These are phyloP conservation scores for Cyrtodaria siliqua DNA, from an alignment of 2,888 invertebrate genomes.

Conservation along the genomic window DNA sequence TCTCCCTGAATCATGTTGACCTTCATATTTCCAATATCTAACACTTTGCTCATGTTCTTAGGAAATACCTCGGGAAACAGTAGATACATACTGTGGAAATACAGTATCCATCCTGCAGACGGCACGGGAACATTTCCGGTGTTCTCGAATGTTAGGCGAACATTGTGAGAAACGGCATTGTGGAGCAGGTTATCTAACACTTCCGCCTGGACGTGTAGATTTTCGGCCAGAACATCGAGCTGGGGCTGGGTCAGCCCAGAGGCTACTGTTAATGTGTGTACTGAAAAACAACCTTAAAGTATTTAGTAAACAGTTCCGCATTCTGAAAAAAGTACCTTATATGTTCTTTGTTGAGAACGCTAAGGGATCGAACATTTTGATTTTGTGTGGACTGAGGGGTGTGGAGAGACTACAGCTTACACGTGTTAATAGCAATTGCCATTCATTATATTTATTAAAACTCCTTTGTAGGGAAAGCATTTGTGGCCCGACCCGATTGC, in stretches of 20 bases:
- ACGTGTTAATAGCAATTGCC: no score
- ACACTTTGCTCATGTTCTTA: conserved; percentile 24
- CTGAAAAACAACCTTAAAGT: no score
- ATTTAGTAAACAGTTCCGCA: no score
- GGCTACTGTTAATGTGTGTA: not conserved
- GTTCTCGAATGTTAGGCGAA: conserved; percentile 49
- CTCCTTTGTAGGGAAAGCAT: no score
- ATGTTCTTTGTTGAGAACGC: no score
- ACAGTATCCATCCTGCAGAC: conserved; percentile 69
- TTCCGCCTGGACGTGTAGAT: conserved; percentile 39
- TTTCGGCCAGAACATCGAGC: conserved; percentile 44
- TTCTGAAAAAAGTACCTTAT: no score
- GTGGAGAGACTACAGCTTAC: no score
- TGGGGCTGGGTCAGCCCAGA: conserved; percentile 34
- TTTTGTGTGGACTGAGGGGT: no score
- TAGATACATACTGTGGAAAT: conserved; percentile 75
- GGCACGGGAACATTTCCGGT: conserved; percentile 39
- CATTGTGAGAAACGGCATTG: conserved; percentile 38
- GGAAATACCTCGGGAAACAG: conserved; percentile 71
- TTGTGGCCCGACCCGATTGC: no score
- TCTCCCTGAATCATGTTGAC: conserved; percentile 68
- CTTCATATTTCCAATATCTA: conserved; percentile 55
- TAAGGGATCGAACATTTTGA: no score
- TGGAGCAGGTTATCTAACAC: conserved; percentile 57
- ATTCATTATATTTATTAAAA: no score